A percentile compares a stretch with the other conserved stretches of the same genome.
These are phyloP conservation scores for Xanthia togata DNA, from an alignment of 2,888 invertebrate genomes.

Conservation along the genomic window DNA sequence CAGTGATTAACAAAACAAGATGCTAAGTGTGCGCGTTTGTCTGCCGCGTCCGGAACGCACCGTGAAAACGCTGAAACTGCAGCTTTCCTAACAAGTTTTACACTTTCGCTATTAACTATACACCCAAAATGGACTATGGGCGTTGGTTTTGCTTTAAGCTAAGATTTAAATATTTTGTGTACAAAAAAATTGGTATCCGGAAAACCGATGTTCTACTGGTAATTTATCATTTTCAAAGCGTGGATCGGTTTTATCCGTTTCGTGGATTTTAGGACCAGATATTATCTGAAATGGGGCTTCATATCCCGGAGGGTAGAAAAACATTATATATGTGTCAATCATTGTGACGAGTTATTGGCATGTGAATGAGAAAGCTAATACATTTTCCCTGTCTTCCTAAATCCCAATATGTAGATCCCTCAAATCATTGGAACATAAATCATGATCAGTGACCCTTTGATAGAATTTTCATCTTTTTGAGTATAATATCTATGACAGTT, in stretches of 20 bases:
- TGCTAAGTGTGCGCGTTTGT: conserved; percentile 31
- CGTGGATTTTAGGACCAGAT: conserved; percentile 42
- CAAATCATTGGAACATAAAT: conserved; percentile 44
- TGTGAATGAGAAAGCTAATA: conserved; percentile 55
- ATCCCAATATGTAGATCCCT: conserved; percentile 33
- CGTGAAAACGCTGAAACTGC: conserved; percentile 26
- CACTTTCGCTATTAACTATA: conserved; percentile 56
- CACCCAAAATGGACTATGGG: conserved; percentile 63
- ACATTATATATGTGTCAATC: conserved; percentile 65
- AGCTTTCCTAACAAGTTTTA: conserved; percentile 61
- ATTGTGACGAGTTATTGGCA: conserved; percentile 54
- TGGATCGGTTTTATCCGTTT: conserved; percentile 28
- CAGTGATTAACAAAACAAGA: conserved; percentile 52
- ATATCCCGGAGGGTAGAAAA: conserved; percentile 44
- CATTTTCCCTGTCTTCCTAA: conserved; percentile 40
- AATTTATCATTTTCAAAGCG: conserved; percentile 53
- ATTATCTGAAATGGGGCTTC: conserved; percentile 42
- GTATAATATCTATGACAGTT: neutral
- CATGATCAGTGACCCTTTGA: conserved; percentile 24
- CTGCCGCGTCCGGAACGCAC: conserved; percentile 28
- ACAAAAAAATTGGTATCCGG: conserved; percentile 22
- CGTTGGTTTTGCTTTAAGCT: conserved; percentile 53
- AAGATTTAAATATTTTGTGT: conserved; percentile 15
- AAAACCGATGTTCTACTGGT: conserved; percentile 9
- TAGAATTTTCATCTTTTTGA: neutral